These are phyloP conservation scores for Oegoconia quadripuncta DNA, from an alignment of 2,888 invertebrate genomes.

Conservation along the genomic window DNA sequence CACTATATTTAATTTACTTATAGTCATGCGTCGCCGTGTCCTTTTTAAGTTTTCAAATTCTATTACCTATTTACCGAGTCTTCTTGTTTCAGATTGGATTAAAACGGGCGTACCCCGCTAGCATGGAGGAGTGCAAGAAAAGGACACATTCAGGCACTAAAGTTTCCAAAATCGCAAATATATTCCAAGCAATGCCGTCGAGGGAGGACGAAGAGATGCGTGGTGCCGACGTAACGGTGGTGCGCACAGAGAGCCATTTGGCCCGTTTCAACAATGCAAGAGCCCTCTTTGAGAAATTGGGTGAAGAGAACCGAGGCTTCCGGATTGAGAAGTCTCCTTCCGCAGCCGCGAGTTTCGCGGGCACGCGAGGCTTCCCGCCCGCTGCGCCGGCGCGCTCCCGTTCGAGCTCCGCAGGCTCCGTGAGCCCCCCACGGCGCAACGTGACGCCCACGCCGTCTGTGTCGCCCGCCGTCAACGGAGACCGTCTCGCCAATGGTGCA, in stretches of 20 bases:
- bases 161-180: conserved; percentile 94
- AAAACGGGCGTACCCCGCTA: conserved; percentile 74
- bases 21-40: conserved; percentile 43
- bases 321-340: conserved; percentile 80
- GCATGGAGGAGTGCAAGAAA: conserved; percentile 84
- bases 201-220: conserved; percentile 75
- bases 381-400: conserved; percentile 79
- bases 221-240: conserved; percentile 83
- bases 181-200: conserved; percentile 88
- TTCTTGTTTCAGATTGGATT: conserved; percentile 70
- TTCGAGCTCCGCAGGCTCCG: conserved; percentile 84
- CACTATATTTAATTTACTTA: conserved; percentile 48
- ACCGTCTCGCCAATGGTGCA: conserved; percentile 66
- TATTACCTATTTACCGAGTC: too few relatives aligned
- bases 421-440: conserved; percentile 77
- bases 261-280: conserved; percentile 95
- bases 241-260: conserved; percentile 92
- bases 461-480: conserved; percentile 56
- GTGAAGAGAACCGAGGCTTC: conserved; percentile 84
- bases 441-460: conserved; percentile 70
- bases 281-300: conserved; percentile 93
- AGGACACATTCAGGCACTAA: conserved; percentile 84
- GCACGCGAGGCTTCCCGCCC: conserved; percentile 72
- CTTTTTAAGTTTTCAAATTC: conserved; percentile 49
- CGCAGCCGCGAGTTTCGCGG: conserved; percentile 77